Evolutionary conservation across 2,888 invertebrate genomes (phyloP).

Genomic region (Bembecia ichneumoniformis): DNA sequence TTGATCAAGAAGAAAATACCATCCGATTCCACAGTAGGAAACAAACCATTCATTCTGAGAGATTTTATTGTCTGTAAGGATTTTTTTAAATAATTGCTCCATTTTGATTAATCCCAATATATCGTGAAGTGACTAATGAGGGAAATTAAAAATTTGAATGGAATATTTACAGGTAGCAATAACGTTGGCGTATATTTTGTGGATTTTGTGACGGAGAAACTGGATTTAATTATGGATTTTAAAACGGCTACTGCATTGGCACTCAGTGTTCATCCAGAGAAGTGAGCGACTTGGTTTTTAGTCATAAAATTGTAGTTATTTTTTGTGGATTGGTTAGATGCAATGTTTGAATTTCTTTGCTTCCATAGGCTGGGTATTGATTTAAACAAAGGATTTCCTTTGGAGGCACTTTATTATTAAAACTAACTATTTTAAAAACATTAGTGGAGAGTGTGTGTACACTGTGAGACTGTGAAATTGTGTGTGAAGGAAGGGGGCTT

Average conservation of each 20-base stretch:
- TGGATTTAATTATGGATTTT: constrained; percentile 46
- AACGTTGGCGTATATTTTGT: constrained; percentile 63
- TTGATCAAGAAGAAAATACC: constrained; percentile 48
- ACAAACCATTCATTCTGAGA: constrained; percentile 61
- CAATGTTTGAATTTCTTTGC: too few relatives aligned
- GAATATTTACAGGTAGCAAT: constrained; percentile 35
- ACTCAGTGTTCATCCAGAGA: constrained; percentile 64
- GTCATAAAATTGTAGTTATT: too few relatives aligned
- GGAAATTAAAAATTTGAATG: neutral
- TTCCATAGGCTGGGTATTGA: too few relatives aligned
- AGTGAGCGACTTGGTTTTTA: constrained; percentile 32
- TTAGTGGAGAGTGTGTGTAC: too few relatives aligned
- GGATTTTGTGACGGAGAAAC: constrained; percentile 60
- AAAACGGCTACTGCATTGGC: constrained; percentile 45
- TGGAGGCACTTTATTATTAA: too few relatives aligned
- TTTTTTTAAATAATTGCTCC: neutral
- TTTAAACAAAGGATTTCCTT: too few relatives aligned
- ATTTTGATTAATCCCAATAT: neutral
- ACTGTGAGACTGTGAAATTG: too few relatives aligned
- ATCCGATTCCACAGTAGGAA: constrained; percentile 58
- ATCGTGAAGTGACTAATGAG: neutral
- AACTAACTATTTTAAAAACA: too few relatives aligned
- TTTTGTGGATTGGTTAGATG: too few relatives aligned
- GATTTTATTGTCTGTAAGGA: constrained; percentile 73
- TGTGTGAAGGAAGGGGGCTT: too few relatives aligned